Evolutionary conservation across 2,113 vertebrate species (phyloP).

Genomic region (Balaeniceps rex): DNA sequence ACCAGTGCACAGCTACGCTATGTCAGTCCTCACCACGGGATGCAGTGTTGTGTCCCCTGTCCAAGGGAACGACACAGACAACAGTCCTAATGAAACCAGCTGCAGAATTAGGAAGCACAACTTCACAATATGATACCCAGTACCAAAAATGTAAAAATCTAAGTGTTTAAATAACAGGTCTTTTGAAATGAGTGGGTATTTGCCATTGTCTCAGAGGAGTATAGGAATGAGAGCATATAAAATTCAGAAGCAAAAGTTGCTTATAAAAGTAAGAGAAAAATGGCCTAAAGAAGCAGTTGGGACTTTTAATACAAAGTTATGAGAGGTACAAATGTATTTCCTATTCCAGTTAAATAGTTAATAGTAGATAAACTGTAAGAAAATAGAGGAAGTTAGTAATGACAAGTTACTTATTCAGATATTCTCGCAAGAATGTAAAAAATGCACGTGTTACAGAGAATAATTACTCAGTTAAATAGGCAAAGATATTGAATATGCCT

Average conservation of each 20-base stretch:
- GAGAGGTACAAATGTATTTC: background rate
- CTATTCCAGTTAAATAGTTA: background rate
- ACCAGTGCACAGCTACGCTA: fast-evolving
- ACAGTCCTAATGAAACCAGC: background rate
- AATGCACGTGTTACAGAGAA: background rate
- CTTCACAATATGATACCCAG: background rate
- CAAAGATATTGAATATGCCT: background rate
- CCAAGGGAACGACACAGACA: background rate
- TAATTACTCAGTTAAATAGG: background rate
- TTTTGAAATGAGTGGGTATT: background rate
- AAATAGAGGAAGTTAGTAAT: background rate
- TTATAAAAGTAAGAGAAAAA: background rate
- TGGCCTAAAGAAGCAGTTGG: background rate
- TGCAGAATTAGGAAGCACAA: background rate
- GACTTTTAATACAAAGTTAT: background rate
- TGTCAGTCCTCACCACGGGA: background rate
- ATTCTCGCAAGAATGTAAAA: background rate
- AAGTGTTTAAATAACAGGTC: background rate
- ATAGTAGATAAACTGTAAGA: background rate
- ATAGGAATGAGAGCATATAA: background rate
- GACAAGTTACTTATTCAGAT: background rate
- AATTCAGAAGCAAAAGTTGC: background rate
- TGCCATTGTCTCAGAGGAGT: background rate
- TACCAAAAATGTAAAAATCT: background rate
- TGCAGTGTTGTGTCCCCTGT: background rate